Percentiles rank a stretch among this genome's conserved stretches.
phyloP scores from a whole-genome alignment of 2,888 invertebrate species.

The Lacanobia wlatinum region DNA sequence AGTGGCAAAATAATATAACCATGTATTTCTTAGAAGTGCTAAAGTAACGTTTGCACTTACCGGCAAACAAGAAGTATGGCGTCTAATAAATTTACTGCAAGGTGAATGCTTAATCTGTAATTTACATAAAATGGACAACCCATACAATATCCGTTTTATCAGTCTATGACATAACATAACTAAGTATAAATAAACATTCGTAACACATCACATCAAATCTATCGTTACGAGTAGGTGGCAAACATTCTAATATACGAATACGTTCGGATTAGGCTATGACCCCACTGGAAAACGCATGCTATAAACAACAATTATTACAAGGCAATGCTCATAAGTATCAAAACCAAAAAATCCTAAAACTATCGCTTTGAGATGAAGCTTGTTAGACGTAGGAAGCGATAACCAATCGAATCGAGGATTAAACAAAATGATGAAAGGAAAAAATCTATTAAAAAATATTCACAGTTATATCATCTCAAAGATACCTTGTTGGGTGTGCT shows the following conservation, averaged over 20 bases:
- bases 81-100: conserved; percentile 87
- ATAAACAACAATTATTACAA: conserved; percentile 56
- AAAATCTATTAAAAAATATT: conserved; percentile 64
- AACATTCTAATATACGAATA: conserved; percentile 1
- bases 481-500: conserved; percentile 94
- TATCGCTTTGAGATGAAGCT: conserved; percentile 75
- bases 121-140: conserved; percentile 69
- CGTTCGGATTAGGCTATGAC: conserved; percentile 73
- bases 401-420: conserved; percentile 63
- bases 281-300: conserved; percentile 77
- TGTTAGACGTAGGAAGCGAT: conserved; percentile 74
- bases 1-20: conserved; percentile 56
- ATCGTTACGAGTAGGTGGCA: conserved; percentile 19
- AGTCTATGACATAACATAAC: conserved; percentile 4
- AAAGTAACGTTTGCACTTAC: conserved; percentile 82
- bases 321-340: conserved; percentile 67
- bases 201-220: conserved; percentile 11
- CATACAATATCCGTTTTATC: conserved; percentile 32
- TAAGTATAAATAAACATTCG: conserved; percentile 25
- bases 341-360: conserved; percentile 72
- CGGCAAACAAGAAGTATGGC: conserved; percentile 83
- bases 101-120: conserved; percentile 87
- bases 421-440: conserved; percentile 65
- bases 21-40: conserved; percentile 56
- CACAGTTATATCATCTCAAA: conserved; percentile 76